Percentiles rank a stretch among this genome's conserved stretches.
phyloP scores from a whole-genome alignment of 2,888 invertebrate genomes.

The Drosophila atroscutellata region DNA sequence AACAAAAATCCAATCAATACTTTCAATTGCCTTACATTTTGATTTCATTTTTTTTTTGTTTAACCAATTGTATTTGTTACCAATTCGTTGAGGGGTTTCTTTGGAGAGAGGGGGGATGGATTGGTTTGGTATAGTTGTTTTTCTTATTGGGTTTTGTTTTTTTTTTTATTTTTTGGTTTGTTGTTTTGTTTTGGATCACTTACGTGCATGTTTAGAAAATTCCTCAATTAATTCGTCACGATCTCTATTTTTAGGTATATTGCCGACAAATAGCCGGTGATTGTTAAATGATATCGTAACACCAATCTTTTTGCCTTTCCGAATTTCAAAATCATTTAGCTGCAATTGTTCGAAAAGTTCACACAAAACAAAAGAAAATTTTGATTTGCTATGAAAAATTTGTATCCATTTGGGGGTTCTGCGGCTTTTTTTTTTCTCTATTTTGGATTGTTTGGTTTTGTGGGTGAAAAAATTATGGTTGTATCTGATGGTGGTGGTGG shows the following conservation, averaged over 20 bases:
- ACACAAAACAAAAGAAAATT: constrained; percentile 83
- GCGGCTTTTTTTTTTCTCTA: constrained; percentile 49
- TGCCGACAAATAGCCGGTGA: constrained; percentile 99
- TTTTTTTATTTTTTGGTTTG: constrained; percentile 41
- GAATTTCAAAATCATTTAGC: constrained; percentile 99
- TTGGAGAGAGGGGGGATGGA: constrained; percentile 26
- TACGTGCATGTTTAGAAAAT: constrained; percentile 99
- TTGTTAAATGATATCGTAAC: constrained; percentile 99
- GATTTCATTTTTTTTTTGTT: constrained; percentile 9
- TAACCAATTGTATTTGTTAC: constrained; percentile 31
- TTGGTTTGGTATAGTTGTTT: constrained; percentile 34
- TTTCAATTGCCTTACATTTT: constrained; percentile 64
- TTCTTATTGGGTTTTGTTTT: constrained; percentile 31
- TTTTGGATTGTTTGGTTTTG: constrained; percentile 42
- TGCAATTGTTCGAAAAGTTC: constrained; percentile 92
- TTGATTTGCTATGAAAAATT: constrained; percentile 81
- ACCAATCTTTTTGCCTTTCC: constrained; percentile 99
- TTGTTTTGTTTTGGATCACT: constrained; percentile 86
- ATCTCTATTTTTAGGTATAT: constrained; percentile 99
- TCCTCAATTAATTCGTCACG: constrained; percentile 99
- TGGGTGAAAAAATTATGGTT: constrained; percentile 48
- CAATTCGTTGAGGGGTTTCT: constrained; percentile 56
- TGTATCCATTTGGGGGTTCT: constrained; percentile 61
- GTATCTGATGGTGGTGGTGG: constrained; percentile 24
- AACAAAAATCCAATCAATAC: constrained; percentile 84